A percentile compares a stretch with the other conserved stretches of the same genome.
These are phyloP conservation scores for Drosophila bunnanda DNA, from an alignment of 2,888 invertebrate species.

Conservation along the genomic window DNA sequence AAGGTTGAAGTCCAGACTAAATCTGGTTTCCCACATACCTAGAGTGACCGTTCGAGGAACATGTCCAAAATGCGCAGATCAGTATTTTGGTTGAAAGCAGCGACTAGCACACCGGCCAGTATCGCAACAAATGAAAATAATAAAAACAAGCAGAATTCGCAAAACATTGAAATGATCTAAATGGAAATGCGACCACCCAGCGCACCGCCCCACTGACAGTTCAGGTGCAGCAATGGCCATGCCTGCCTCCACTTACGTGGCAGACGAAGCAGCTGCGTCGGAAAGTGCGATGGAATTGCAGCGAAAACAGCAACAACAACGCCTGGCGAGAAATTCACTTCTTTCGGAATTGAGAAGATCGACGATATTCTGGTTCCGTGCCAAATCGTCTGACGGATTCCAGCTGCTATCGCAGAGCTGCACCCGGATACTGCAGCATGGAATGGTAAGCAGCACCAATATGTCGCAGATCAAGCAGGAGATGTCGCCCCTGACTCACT, in stretches of 20 bases:
- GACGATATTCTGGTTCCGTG: conserved; percentile 67
- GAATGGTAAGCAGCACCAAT: conserved; percentile 33
- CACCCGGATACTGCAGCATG: conserved; percentile 73
- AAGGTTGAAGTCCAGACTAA: too few relatives aligned
- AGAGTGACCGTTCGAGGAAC: too few relatives aligned
- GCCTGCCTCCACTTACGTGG: conserved; percentile 1
- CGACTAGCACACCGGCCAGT: too few relatives aligned
- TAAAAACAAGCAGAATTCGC: conserved; percentile 17
- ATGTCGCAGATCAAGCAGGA: not conserved
- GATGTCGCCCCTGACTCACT: not conserved
- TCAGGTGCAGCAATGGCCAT: conserved; percentile 22
- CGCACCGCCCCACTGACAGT: conserved; percentile 22
- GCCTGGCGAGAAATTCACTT: conserved; percentile 26
- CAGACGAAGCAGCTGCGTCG: not conserved
- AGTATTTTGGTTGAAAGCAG: too few relatives aligned
- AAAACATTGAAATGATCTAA: conserved; percentile 6
- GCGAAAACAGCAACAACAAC: conserved; percentile 33
- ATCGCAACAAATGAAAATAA: conserved; percentile 8
- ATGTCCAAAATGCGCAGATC: too few relatives aligned
- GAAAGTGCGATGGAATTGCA: conserved; percentile 17
- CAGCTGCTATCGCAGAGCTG: conserved; percentile 63
- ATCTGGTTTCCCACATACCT: too few relatives aligned
- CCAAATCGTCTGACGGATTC: conserved; percentile 52
- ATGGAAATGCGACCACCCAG: conserved; percentile 9
- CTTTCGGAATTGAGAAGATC: conserved; percentile 53